Evolutionary conservation across 2,888 invertebrate genomes (phyloP).

Genomic region (Dryococelus australis): DNA sequence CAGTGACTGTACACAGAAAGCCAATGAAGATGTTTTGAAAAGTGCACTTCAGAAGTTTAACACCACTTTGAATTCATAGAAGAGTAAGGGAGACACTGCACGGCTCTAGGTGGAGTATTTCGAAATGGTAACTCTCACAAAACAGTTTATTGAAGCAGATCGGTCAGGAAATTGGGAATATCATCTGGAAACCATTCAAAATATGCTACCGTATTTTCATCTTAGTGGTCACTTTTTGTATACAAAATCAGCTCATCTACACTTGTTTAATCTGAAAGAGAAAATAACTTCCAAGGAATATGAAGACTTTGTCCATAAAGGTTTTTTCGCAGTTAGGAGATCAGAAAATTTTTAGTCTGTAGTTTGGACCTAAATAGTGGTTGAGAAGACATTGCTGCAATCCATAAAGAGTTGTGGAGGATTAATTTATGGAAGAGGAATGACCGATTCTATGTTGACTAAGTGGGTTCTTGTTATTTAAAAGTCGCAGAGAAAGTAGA

Average conservation of each 20-base stretch:
- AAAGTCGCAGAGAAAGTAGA: constrained; percentile 13
- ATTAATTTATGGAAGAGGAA: neutral
- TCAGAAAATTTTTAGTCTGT: constrained; percentile 31
- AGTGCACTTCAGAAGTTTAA: constrained; percentile 6
- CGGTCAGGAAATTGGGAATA: constrained; percentile 38
- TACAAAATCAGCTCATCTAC: constrained; percentile 43
- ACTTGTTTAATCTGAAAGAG: constrained; percentile 38
- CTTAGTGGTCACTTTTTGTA: constrained; percentile 47
- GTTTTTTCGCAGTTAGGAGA: constrained; percentile 4
- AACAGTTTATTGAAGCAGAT: constrained; percentile 37
- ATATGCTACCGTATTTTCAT: constrained; percentile 42
- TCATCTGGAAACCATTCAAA: constrained; percentile 40
- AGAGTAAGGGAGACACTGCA: constrained; percentile 31
- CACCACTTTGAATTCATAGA: neutral
- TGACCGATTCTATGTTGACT: neutral
- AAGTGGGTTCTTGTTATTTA: neutral
- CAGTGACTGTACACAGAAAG: neutral
- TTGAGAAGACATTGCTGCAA: constrained; percentile 4
- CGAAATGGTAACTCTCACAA: constrained; percentile 35
- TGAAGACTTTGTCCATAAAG: neutral
- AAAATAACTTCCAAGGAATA: constrained; percentile 29
- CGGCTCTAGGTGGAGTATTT: constrained; percentile 42
- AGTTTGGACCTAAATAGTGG: constrained; percentile 30
- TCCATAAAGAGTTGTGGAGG: constrained; percentile 3
- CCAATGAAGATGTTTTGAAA: neutral